These are phyloP conservation scores for Acanthiza pusilla DNA, from an alignment of 2,797 vertebrate species.

Conservation along the genomic window DNA sequence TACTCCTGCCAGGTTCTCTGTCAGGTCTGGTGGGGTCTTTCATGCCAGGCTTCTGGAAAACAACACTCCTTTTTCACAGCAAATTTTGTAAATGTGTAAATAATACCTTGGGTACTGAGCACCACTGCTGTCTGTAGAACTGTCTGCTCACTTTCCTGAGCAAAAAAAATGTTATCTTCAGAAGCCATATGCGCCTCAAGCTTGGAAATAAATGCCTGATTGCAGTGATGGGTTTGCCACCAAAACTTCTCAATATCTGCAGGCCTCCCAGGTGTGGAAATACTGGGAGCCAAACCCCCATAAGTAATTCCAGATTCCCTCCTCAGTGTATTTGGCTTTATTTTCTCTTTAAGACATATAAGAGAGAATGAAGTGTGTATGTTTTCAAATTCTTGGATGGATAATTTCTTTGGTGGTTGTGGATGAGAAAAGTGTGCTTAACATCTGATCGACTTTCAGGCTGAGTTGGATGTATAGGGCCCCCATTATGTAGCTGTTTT, in stretches of 20 bases:
- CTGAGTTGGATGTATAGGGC: neutral
- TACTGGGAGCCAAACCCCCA: fast-evolving
- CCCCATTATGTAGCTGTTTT: neutral
- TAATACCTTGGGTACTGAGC: neutral
- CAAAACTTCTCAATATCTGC: neutral
- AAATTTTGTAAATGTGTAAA: neutral
- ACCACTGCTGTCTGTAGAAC: neutral
- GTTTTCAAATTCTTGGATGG: neutral
- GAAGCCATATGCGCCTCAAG: fast-evolving
- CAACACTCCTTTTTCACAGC: fast-evolving
- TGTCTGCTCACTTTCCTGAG: neutral
- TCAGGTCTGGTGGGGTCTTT: neutral
- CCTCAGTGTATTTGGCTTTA: neutral
- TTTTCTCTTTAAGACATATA: neutral
- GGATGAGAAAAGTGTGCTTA: neutral
- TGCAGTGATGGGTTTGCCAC: neutral
- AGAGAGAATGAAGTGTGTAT: neutral
- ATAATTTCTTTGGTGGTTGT: neutral
- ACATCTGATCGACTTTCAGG: neutral
- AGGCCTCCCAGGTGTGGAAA: neutral
- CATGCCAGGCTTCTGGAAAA: neutral
- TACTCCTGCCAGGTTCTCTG: neutral
- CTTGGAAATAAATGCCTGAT: neutral
- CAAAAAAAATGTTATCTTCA: neutral
- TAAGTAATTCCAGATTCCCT: neutral